phyloP scores from a whole-genome alignment of 2,797 vertebrate genomes.

The Pristis pectinata region DNA sequence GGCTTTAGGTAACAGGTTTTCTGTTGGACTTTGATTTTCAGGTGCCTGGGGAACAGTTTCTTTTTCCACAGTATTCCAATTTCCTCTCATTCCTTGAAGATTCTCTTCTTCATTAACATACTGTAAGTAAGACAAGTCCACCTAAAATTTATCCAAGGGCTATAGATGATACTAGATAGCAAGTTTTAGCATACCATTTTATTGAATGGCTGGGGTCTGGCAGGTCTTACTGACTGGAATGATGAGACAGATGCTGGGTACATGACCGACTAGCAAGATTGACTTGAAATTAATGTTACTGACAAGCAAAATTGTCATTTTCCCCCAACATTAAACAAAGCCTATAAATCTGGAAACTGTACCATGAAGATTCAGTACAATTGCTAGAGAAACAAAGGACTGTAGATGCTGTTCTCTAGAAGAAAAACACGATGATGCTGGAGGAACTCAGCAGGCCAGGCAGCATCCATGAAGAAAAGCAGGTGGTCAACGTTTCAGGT shows the following conservation, averaged over 20 bases:
- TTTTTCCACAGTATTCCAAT: background rate
- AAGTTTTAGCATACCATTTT: conserved; percentile 53
- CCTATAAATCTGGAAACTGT: background rate
- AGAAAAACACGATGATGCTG: too few species aligned
- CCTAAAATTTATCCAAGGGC: background rate
- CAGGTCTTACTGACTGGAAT: conserved; percentile 69
- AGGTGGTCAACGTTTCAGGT: too few species aligned
- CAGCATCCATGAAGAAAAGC: too few species aligned
- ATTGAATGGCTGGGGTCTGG: conserved; percentile 76
- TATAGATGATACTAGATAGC: background rate
- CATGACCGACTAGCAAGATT: conserved; percentile 78
- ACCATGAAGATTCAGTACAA: background rate
- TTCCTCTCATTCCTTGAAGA: background rate
- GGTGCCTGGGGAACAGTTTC: too few species aligned
- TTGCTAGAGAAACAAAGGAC: background rate
- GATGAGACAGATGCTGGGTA: conserved; percentile 75
- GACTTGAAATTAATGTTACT: conserved; percentile 81
- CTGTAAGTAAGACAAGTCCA: background rate
- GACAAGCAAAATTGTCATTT: conserved; percentile 80
- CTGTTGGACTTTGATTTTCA: too few species aligned
- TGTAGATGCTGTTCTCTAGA: too few species aligned
- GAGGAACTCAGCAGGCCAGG: too few species aligned
- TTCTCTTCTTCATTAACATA: background rate
- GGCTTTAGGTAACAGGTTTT: too few species aligned
- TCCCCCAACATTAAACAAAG: conserved; percentile 79